These are phyloP conservation scores for Oryzias curvinotus DNA, from an alignment of 2,113 vertebrate species.

Conservation along the genomic window DNA sequence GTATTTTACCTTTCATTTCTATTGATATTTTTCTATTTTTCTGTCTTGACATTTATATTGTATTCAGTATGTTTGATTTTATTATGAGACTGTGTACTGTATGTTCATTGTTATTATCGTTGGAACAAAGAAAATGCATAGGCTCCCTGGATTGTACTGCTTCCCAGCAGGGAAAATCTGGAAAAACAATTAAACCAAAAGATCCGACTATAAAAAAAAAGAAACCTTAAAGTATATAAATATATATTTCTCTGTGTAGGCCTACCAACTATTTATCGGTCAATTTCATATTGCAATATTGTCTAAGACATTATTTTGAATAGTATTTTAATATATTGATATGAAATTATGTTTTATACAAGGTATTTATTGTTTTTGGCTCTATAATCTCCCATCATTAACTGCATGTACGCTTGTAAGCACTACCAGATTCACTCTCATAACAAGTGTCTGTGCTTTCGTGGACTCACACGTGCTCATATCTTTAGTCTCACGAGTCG, in stretches of 20 bases:
- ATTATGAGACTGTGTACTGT: slow-evolving; percentile 78
- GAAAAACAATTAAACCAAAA: slow-evolving; percentile 12
- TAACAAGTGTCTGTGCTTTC: slow-evolving; percentile 59
- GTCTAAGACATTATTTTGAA: slow-evolving; percentile 79
- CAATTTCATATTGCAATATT: slow-evolving; percentile 78
- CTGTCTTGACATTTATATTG: slow-evolving; percentile 80
- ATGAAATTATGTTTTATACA: slow-evolving; percentile 81
- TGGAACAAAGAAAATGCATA: slow-evolving; percentile 62
- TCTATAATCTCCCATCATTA: slow-evolving; percentile 70
- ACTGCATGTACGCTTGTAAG: slow-evolving; percentile 70
- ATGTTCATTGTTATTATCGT: slow-evolving; percentile 75
- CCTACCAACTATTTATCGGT: slow-evolving; percentile 73
- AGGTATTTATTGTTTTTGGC: slow-evolving; percentile 75
- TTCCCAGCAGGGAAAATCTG: slow-evolving; percentile 26
- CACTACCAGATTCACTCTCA: slow-evolving; percentile 54
- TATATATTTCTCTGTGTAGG: slow-evolving; percentile 71
- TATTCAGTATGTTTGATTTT: slow-evolving; percentile 79
- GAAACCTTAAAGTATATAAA: slow-evolving; percentile 65
- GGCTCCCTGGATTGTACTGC: slow-evolving; percentile 69
- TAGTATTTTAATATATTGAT: slow-evolving; percentile 81
- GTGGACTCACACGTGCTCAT: slow-evolving; percentile 56
- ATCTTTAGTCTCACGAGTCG: slow-evolving; percentile 45
- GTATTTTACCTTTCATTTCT: slow-evolving; percentile 79
- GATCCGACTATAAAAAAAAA: slow-evolving; percentile 43
- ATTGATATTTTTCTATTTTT: slow-evolving; percentile 85